Conservation (phyloP, 1,140 invertebrate genomes). For the Drosophila guanche region DNA sequence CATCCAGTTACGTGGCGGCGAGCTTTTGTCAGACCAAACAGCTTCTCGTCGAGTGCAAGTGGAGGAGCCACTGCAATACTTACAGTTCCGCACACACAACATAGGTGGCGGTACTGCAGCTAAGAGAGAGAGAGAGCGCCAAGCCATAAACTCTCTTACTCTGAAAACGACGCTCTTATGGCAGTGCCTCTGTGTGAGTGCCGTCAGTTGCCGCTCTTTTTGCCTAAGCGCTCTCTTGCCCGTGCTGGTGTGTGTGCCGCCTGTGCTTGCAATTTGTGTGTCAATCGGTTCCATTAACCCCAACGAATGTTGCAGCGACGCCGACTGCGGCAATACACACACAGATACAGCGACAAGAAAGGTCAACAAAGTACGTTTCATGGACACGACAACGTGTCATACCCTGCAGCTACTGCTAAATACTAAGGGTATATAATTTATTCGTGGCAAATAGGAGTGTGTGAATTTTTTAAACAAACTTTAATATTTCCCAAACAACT, state of each 20-base stretch:
- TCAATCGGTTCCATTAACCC: constrained; percentile 84
- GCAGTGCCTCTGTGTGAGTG: neutral
- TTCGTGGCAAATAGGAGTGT: no score
- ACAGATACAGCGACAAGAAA: constrained; percentile 45
- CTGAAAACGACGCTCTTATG: constrained; percentile 13
- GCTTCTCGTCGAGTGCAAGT: no score
- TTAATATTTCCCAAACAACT: no score
- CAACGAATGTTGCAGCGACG: constrained; percentile 52
- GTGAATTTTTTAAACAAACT: no score
- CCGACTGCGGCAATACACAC: constrained; percentile 5
- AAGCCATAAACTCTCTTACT: neutral
- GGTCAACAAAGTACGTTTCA: constrained; percentile 72
- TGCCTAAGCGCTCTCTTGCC: constrained; percentile 13
- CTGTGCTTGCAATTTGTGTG: constrained; percentile 71
- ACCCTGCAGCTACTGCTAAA: no score
- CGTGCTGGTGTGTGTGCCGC: constrained; percentile 41
- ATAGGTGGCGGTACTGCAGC: no score
- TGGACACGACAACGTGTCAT: constrained; percentile 24
- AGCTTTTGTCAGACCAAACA: no score
- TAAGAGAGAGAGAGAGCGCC: no score
- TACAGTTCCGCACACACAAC: no score
- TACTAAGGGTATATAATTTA: no score
- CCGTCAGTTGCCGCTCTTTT: constrained; percentile 7
- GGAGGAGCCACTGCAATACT: no score
- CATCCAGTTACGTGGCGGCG: no score